Evolutionary conservation across 2,797 vertebrate genomes (phyloP).

Genomic region (Crocodylus rhombifer): DNA sequence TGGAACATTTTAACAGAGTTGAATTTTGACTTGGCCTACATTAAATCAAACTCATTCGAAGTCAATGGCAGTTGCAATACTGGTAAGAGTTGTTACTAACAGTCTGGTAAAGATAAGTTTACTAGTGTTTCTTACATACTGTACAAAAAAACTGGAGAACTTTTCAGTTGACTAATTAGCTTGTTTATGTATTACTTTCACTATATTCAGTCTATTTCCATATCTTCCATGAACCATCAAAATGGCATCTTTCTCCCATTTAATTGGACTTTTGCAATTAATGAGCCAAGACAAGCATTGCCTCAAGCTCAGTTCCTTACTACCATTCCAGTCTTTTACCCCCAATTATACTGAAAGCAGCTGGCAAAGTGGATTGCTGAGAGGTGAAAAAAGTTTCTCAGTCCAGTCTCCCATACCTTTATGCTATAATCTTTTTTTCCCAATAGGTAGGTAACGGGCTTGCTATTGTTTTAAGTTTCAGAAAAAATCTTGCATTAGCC

Average conservation of each 20-base stretch:
- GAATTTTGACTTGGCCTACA: background rate
- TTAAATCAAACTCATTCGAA: background rate
- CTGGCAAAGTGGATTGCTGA: slow-evolving; percentile 3
- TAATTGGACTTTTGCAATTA: background rate
- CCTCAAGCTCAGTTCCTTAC: background rate
- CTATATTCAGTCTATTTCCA: slow-evolving; percentile 4
- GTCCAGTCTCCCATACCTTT: background rate
- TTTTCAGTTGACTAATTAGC: background rate
- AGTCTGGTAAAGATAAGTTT: background rate
- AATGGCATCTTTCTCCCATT: background rate
- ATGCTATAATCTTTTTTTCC: slow-evolving; percentile 34
- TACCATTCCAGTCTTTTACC: background rate
- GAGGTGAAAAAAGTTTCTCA: slow-evolving; percentile 11
- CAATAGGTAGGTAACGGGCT: background rate
- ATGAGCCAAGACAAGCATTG: slow-evolving; percentile 9
- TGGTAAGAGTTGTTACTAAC: background rate
- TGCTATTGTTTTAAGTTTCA: background rate
- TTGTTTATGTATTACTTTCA: background rate
- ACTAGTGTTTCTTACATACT: background rate
- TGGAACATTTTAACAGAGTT: background rate
- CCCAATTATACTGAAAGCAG: slow-evolving; percentile 38
- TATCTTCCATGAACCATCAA: background rate
- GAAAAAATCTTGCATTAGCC: background rate
- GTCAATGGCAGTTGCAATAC: background rate
- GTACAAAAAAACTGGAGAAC: background rate